Evolutionary conservation across 2,797 vertebrate genomes (phyloP).

Genomic region (Paratrypauchen microcephalus): DNA sequence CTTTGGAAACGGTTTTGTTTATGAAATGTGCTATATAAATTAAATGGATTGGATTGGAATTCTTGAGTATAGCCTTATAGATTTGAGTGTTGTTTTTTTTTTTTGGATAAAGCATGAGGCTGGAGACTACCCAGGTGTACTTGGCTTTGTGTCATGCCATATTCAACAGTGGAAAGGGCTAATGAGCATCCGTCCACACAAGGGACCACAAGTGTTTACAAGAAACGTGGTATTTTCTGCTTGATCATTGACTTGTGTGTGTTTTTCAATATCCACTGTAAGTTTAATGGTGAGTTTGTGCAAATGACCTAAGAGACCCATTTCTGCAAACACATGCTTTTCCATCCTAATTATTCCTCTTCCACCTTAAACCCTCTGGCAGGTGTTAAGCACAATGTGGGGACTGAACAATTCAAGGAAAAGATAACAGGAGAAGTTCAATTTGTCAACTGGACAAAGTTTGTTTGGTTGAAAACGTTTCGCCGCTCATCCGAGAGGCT

Average conservation of each 20-base stretch:
- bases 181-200: conserved; percentile 40
- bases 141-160: conserved; percentile 14
- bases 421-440: too few species aligned
- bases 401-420: too few species aligned
- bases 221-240: conserved; percentile 39
- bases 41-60: too few species aligned
- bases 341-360: conserved; percentile 60
- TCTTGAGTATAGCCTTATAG: too few species aligned
- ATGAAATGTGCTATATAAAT: too few species aligned
- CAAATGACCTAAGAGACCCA: conserved; percentile 59
- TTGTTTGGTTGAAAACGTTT: too few species aligned
- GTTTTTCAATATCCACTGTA: conserved; percentile 5
- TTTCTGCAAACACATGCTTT: conserved; percentile 63
- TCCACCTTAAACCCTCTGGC: conserved; percentile 35
- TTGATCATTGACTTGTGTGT: conserved; percentile 21
- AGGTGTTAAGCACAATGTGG: too few species aligned
- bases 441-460: too few species aligned
- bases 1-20: too few species aligned
- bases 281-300: conserved; percentile 38
- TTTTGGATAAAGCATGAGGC: conserved; percentile 11
- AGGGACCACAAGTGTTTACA: conserved; percentile 41
- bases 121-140: conserved; percentile 22
- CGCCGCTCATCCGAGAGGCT: too few species aligned
- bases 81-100: neutral
- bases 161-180: conserved; percentile 31